phyloP scores from a whole-genome alignment of 2,888 invertebrate genomes.

The Pyrrhosoma nymphula region DNA sequence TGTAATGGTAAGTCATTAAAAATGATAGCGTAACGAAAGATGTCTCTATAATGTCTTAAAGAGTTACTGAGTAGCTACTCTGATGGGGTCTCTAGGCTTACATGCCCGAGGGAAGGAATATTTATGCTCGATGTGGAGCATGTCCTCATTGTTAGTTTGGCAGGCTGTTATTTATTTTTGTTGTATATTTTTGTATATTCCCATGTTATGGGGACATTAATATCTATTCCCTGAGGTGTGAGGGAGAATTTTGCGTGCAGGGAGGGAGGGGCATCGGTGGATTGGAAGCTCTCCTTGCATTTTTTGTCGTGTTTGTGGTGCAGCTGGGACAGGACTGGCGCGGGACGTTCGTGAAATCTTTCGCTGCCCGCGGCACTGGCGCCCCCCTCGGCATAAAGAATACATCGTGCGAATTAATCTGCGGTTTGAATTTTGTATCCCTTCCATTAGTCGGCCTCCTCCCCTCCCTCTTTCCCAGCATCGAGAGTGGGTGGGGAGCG shows the following conservation, averaged over 20 bases:
- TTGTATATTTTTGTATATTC: neutral
- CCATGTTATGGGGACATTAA: neutral
- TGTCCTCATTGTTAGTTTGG: neutral
- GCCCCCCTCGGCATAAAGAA: neutral
- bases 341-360: neutral
- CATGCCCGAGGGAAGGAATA: too few species aligned
- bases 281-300: neutral
- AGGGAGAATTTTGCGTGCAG: too few species aligned
- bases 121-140: neutral
- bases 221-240: too few species aligned
- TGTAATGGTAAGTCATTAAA: too few species aligned
- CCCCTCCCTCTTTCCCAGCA: neutral
- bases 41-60: too few species aligned
- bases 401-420: conserved; percentile 7
- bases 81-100: too few species aligned
- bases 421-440: conserved; percentile 15
- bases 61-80: too few species aligned
- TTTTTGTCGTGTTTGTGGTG: conserved; percentile 17
- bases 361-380: neutral
- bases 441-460: neutral
- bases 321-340: neutral
- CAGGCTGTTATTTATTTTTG: neutral
- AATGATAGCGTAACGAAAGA: too few species aligned
- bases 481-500: neutral
- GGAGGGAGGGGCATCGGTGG: too few species aligned